Evolutionary conservation across 2,113 vertebrate genomes (phyloP), one percentile per base, ranked within the genome.

Genomic region (Trematocara zebra): DNA sequence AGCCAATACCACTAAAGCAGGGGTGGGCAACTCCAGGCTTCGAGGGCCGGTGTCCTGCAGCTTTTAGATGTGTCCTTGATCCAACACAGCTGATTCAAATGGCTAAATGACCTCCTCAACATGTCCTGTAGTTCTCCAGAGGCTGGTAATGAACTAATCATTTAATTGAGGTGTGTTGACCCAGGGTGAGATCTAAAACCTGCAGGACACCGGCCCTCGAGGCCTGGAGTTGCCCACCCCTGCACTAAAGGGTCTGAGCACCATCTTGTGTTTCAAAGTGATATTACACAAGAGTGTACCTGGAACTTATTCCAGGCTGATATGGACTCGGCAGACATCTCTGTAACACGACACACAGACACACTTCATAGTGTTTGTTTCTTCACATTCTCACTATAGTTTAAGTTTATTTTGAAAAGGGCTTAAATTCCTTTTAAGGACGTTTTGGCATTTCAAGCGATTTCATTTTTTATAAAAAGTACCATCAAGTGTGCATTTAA

Each of bases 191-290:
- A 61, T 61, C 57, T 61, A 61, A 33, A 61, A 11, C 8, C 15
- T 61, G 57, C 54, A 57, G 54, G 54, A 28, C 54, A 56, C 54
- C 23, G 0, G 54, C 56, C 28, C 8, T 2, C 8, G 5, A 2
- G 57, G 28, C 28, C 28, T 3, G 57, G 28, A 33, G 28, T 61
- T 61, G 2, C 28, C 57, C 57, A 61, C 15, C 57, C 15, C 28
- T 33, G 3, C 9, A 18, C 42, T 7, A 31, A 74, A 74, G 9
- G 28, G 44, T 76, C 17, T 76, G 15, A 18, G 42, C 26, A 12
- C 72, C 44, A 51, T n/a, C 26, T n/a, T 51, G 72, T 76, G 42
- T 47, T 31, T 76, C 26, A 76, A 74, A 51, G 26, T 12, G 72
- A 33, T 26, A 72, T 44, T 72, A 72, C 3, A 47, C 40, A 11